These are phyloP conservation scores for Apostichopus parvimensis DNA, from an alignment of 35 echinoderm and acorn worm genomes.

Conservation along the genomic window DNA sequence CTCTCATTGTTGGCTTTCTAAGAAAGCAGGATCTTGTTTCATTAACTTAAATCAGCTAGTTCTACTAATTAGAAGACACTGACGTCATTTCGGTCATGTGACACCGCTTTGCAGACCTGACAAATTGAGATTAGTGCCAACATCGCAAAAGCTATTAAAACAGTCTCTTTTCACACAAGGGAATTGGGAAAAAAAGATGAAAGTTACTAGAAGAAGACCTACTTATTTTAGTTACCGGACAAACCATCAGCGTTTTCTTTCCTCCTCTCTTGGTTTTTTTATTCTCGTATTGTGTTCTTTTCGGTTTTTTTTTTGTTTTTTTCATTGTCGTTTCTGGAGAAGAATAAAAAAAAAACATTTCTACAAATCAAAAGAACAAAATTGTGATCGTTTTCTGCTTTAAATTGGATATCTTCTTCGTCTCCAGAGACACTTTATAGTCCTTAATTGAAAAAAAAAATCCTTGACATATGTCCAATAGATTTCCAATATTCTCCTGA, in stretches of 20 bases:
- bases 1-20: background rate
- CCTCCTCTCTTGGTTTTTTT: too few relatives aligned
- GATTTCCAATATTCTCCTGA: background rate
- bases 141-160: background rate
- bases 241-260: background rate
- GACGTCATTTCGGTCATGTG: background rate
- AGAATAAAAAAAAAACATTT: too few relatives aligned
- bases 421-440: background rate
- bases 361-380: too few relatives aligned
- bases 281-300: too few relatives aligned
- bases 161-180: background rate
- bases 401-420: background rate
- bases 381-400: background rate
- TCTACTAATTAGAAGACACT: background rate
- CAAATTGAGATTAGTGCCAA: constrained; percentile 4
- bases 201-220: background rate
- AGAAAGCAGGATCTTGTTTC: background rate
- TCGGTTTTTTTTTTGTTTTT: too few relatives aligned
- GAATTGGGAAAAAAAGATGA: background rate
- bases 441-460: background rate
- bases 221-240: background rate
- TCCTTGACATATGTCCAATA: background rate
- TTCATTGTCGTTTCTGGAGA: too few relatives aligned
- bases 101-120: background rate
- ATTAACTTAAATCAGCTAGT: background rate